A percentile compares a stretch with the other conserved stretches of the same genome.
Evolutionary conservation across 2,888 invertebrate genomes (phyloP).

Genomic region (Synergus japonicus): DNA sequence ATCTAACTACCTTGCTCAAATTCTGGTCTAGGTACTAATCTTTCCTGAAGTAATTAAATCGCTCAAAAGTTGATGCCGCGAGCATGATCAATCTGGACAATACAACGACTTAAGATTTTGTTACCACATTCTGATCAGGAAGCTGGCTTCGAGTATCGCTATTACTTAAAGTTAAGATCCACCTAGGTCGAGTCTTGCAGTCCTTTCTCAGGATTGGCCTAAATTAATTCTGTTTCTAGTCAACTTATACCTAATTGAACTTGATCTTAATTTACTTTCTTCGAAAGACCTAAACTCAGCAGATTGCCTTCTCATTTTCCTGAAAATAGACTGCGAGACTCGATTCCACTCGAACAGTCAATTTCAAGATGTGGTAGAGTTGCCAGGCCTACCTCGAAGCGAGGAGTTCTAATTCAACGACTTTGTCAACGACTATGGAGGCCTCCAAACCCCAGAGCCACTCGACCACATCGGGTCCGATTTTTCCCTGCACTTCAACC

Average conservation of each 20-base stretch:
- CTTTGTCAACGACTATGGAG: conserved; percentile 29
- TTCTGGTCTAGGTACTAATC: conserved; percentile 21
- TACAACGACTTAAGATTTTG: conserved; percentile 54
- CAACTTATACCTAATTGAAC: not conserved
- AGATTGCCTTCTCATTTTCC: not conserved
- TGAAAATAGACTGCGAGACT: conserved; percentile 17
- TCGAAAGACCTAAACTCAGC: not conserved
- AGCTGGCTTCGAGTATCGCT: conserved; percentile 15
- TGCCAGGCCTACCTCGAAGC: not conserved
- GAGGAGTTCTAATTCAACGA: conserved; percentile 10
- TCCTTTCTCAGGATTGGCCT: conserved; percentile 14
- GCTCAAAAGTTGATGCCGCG: conserved; percentile 69
- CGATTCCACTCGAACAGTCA: conserved; percentile 32
- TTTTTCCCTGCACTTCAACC: conserved; percentile 10
- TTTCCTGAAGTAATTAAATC: conserved; percentile 50
- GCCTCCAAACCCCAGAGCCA: conserved; percentile 26
- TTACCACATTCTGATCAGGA: conserved; percentile 14
- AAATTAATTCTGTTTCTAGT: conserved; percentile 1
- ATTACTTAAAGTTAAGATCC: conserved; percentile 29
- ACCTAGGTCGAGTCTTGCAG: conserved; percentile 24
- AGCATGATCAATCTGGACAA: conserved; percentile 69
- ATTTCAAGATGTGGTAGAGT: conserved; percentile 41
- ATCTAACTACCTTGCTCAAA: conserved; percentile 55
- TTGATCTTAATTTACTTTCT: not conserved
- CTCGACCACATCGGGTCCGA: conserved; percentile 36